phyloP scores from a whole-genome alignment of 2,797 vertebrate genomes.

The Acipenser ruthenus region DNA sequence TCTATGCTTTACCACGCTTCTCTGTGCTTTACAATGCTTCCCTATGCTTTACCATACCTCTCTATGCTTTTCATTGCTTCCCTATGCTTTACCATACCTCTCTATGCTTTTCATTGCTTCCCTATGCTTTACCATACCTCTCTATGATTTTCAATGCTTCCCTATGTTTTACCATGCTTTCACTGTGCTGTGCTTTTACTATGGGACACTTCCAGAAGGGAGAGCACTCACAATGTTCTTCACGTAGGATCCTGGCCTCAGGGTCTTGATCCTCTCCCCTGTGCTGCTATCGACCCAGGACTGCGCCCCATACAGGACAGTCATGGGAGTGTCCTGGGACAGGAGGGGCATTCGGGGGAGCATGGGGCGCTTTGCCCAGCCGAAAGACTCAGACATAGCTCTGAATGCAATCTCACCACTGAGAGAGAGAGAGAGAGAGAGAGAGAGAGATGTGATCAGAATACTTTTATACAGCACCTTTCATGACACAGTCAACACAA shows the following conservation, averaged over 20 bases:
- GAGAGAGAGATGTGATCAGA: too few species aligned
- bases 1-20: too few species aligned
- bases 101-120: background rate
- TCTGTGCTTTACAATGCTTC: too few species aligned
- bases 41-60: background rate
- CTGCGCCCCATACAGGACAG: conserved; percentile 72
- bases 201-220: too few species aligned
- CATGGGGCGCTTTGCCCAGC: conserved; percentile 86
- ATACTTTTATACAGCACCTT: background rate
- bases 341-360: conserved; percentile 69
- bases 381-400: conserved; percentile 72
- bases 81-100: too few species aligned
- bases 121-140: background rate
- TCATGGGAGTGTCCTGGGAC: conserved; percentile 66
- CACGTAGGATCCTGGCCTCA: conserved; percentile 58
- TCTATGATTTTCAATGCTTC: too few species aligned
- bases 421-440: conserved; percentile 6
- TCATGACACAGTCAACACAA: background rate
- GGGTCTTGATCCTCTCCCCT: conserved; percentile 56
- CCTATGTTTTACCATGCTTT: too few species aligned
- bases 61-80: background rate
- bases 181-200: too few species aligned
- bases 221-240: conserved; percentile 58
- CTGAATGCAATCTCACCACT: conserved; percentile 87
- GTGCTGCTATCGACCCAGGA: conserved; percentile 82